A percentile compares a stretch with the other conserved stretches of the same genome.
Conservation (phyloP, 1,140 invertebrate genomes). For the Pseudomyrmex sp. region DNA sequence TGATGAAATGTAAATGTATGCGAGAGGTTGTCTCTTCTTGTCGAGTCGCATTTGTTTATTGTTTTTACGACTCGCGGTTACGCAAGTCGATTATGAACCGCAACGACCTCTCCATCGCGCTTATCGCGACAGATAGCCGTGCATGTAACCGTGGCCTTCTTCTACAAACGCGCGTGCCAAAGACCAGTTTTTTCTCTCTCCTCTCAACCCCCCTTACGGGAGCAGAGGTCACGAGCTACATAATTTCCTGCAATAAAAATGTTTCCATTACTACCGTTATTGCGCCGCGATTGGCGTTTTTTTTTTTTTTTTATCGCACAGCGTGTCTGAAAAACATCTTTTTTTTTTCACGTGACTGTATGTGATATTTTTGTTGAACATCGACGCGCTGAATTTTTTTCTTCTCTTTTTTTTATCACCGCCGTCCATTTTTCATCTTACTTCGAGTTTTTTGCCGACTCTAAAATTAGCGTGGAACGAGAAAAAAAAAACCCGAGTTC, state of each 20-base stretch:
- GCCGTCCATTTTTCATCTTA: neutral
- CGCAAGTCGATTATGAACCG: conserved; percentile 41
- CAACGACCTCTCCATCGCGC: conserved; percentile 19
- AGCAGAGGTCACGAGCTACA: conserved; percentile 33
- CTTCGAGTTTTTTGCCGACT: neutral
- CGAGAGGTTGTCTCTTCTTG: neutral
- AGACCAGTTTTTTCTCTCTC: conserved; percentile 27
- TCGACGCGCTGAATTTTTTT: no score
- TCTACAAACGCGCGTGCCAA: conserved; percentile 43
- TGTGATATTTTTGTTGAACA: neutral
- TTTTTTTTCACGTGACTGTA: neutral
- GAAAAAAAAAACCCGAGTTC: neutral
- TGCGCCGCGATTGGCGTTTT: neutral
- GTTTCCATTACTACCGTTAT: neutral
- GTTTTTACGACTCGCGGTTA: conserved; percentile 45
- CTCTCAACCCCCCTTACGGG: no score
- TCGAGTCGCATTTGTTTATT: conserved; percentile 46
- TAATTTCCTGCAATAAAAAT: conserved; percentile 55
- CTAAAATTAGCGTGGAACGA: neutral
- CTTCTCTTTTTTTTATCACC: neutral
- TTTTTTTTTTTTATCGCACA: neutral
- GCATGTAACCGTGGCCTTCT: conserved; percentile 49
- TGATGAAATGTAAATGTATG: neutral
- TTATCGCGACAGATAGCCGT: conserved; percentile 45
- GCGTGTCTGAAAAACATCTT: neutral